These are phyloP conservation scores for human (Homo sapiens) DNA, from an alignment of 2,113 vertebrate species.

Conservation along the genomic window GRCh38 chr7:143714001-143714500, in stretches of 20 bases:
- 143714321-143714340: neutral
- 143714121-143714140: neutral
- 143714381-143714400: neutral
- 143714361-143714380: neutral
- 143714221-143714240: neutral
- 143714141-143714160: neutral
- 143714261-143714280: neutral
- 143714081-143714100: neutral
- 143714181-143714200: neutral
- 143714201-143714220: neutral
- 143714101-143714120: neutral
- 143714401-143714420: neutral
- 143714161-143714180: neutral
- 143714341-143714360: neutral
- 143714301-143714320: neutral
- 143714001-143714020: neutral
- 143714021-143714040: neutral
- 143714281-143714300: neutral
- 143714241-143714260: neutral
- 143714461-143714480: neutral
- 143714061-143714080: neutral
- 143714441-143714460: neutral
- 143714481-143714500: neutral
- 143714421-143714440: neutral
- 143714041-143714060: neutral